phyloP scores from a whole-genome alignment of 2,888 invertebrate species.

The Nymphalis c-album region DNA sequence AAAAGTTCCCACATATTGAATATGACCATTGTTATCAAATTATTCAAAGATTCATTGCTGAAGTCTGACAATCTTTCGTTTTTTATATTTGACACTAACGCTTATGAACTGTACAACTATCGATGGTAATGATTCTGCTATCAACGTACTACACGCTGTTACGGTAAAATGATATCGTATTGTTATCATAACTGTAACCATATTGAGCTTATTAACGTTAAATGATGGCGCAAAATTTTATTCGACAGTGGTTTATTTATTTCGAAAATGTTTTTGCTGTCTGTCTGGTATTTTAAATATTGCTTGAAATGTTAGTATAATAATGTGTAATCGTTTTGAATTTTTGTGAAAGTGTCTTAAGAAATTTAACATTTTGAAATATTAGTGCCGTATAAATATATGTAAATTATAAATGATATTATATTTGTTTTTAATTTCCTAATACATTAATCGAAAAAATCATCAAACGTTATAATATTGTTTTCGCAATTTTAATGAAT shows the following conservation, averaged over 20 bases:
- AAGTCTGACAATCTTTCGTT: not conserved
- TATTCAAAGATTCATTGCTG: not conserved
- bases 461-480: no score
- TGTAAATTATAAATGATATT: no score
- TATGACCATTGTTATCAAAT: conserved; percentile 3
- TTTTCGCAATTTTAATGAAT: no score
- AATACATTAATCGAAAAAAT: no score
- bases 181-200: not conserved
- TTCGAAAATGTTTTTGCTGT: not conserved
- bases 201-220: not conserved
- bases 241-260: not conserved
- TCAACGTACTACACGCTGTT: not conserved
- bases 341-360: not conserved
- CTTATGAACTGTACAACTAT: not conserved
- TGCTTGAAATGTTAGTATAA: not conserved
- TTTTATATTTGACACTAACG: not conserved
- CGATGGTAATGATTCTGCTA: not conserved
- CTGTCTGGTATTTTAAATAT: not conserved
- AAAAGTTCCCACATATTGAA: conserved; percentile 8
- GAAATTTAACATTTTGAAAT: no score
- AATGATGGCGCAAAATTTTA: no score
- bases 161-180: not conserved
- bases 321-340: conserved; percentile 25
- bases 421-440: no score
- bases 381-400: no score